Percentiles rank a stretch among this genome's conserved stretches.
phyloP scores from a whole-genome alignment of 1,140 invertebrate species.

The Homalodisca vitripennis region DNA sequence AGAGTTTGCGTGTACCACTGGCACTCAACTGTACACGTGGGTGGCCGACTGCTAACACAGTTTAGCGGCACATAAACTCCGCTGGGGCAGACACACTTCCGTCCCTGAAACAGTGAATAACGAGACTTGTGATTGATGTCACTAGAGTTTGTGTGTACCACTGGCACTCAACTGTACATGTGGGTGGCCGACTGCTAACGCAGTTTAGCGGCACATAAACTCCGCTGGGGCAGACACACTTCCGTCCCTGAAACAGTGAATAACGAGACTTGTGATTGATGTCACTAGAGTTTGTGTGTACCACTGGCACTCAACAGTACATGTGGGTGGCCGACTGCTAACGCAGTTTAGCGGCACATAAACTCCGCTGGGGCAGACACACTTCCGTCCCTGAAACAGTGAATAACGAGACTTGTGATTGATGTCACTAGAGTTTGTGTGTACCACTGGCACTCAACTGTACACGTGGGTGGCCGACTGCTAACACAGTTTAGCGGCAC shows the following conservation, averaged over 20 bases:
- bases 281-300: constrained; percentile 1
- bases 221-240: neutral
- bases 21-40: neutral
- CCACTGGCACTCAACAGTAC: neutral
- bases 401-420: no score
- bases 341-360: neutral
- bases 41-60: neutral
- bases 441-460: neutral
- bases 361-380: neutral
- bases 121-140: constrained; percentile 1
- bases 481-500: neutral
- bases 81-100: neutral
- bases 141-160: neutral
- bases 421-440: neutral
- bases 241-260: neutral
- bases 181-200: neutral
- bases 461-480: neutral
- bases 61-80: neutral
- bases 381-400: neutral
- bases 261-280: no score
- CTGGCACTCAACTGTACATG: neutral
- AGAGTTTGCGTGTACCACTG: neutral
- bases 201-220: neutral
- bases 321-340: neutral
- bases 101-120: neutral